phyloP scores from a whole-genome alignment of 2,797 vertebrate genomes.

The Ceyx erithaca region DNA sequence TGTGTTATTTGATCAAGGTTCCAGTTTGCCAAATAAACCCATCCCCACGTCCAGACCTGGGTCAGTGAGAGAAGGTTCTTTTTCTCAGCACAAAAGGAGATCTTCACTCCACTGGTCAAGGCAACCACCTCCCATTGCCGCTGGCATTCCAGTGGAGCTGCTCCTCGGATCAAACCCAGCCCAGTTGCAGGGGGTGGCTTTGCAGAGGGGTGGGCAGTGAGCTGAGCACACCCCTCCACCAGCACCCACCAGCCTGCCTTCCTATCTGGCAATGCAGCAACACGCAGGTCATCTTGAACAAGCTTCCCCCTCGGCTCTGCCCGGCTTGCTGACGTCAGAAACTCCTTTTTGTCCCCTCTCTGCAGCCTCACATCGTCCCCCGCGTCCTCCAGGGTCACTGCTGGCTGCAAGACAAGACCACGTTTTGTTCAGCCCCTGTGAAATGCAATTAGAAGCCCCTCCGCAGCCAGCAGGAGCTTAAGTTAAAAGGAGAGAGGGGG shows the following conservation, averaged over 20 bases:
- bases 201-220: neutral
- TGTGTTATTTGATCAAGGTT: neutral
- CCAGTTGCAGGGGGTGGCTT: accelerated
- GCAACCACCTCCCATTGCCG: neutral
- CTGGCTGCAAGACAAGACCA: constrained; percentile 81
- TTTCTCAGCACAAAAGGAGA: neutral
- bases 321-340: neutral
- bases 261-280: neutral
- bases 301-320: neutral
- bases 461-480: constrained; percentile 73
- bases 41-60: neutral
- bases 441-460: constrained; percentile 87
- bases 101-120: neutral
- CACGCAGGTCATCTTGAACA: neutral
- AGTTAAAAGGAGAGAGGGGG: constrained; percentile 46
- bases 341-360: constrained; percentile 50
- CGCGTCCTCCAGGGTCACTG: constrained; percentile 63
- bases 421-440: constrained; percentile 81
- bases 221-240: neutral
- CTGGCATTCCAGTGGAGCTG: neutral
- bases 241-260: no score
- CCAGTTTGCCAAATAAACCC: neutral
- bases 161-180: accelerated
- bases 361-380: constrained; percentile 50
- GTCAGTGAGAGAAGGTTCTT: neutral